These are phyloP conservation scores for Thalassaphorura encarpata DNA, from an alignment of 1,140 invertebrate genomes.

Conservation along the genomic window DNA sequence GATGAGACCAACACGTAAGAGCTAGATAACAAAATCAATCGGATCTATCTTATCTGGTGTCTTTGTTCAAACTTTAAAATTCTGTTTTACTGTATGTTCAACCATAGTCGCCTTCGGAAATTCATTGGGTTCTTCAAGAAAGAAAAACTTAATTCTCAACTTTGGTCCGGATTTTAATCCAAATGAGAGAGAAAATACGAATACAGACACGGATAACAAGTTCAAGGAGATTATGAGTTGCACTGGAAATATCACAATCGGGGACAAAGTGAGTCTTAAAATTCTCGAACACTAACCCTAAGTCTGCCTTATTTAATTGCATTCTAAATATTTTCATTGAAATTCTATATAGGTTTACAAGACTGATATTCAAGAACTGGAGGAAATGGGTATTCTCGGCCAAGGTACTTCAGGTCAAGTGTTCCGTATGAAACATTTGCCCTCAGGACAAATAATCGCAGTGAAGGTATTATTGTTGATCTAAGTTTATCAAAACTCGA, in stretches of 20 bases:
- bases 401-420: constrained; percentile 97
- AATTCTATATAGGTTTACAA: constrained; percentile 50
- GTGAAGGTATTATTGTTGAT: constrained; percentile 62
- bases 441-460: constrained; percentile 74
- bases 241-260: constrained; percentile 73
- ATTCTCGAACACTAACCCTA: constrained; percentile 9
- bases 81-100: no score
- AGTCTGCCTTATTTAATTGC: not conserved
- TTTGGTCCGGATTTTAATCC: constrained; percentile 17
- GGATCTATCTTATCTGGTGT: no score
- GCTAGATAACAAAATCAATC: no score
- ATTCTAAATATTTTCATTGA: not conserved
- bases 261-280: constrained; percentile 45
- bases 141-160: no score
- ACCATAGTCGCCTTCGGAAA: no score
- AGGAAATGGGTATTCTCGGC: constrained; percentile 80
- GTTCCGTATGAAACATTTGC: constrained; percentile 86
- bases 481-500: constrained; percentile 2
- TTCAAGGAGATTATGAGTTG: constrained; percentile 68
- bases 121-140: no score
- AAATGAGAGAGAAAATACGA: constrained; percentile 1
- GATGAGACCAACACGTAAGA: no score
- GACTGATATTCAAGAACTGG: constrained; percentile 75
- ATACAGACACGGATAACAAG: constrained; percentile 48
- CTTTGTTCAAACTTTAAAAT: no score